A percentile compares a stretch with the other conserved stretches of the same genome.
phyloP scores from a whole-genome alignment of 1,140 invertebrate species.

The Sarcophaga bullata region DNA sequence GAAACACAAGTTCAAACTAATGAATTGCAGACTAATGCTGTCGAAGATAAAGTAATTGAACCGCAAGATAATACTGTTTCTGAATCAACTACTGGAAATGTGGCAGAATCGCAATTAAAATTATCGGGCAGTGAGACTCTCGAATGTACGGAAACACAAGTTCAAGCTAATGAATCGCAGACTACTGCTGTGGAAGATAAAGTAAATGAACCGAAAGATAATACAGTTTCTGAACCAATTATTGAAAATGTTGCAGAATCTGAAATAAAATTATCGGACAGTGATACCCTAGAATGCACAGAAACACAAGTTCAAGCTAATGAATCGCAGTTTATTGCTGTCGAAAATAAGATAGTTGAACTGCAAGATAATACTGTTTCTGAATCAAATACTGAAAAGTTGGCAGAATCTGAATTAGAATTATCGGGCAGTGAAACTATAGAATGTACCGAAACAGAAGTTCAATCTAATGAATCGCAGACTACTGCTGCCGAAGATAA shows the following conservation, averaged over 20 bases:
- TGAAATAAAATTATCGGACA: background rate
- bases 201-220: too few relatives aligned
- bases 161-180: too few relatives aligned
- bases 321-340: background rate
- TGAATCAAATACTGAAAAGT: background rate
- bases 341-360: background rate
- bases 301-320: background rate
- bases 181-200: too few relatives aligned
- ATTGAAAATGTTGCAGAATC: background rate
- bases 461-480: background rate
- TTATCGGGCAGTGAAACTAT: too few relatives aligned
- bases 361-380: background rate
- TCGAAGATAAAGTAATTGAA: background rate
- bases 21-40: background rate
- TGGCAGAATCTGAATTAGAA: too few relatives aligned
- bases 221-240: background rate
- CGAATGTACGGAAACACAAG: too few relatives aligned
- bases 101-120: background rate
- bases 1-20: background rate
- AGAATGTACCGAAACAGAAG: background rate
- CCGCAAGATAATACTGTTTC: too few relatives aligned
- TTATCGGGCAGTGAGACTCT: too few relatives aligned
- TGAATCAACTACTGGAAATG: background rate
- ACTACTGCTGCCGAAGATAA: background rate
- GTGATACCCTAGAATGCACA: background rate